Conservation (phyloP, 2,113 vertebrate species). For the Phrynosoma platyrhinos region DNA sequence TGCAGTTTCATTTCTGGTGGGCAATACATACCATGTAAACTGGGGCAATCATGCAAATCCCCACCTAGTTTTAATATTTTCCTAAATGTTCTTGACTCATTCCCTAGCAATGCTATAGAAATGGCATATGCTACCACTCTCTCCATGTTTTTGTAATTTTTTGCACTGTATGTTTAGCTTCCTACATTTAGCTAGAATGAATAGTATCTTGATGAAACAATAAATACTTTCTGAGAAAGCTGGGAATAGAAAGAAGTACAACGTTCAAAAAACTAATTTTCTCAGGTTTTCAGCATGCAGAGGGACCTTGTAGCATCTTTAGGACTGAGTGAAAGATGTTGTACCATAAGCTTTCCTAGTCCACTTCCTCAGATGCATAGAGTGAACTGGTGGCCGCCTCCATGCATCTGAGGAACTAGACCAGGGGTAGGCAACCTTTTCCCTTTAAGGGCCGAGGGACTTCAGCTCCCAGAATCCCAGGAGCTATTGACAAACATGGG, state of each 20-base stretch:
- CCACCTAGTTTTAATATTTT: background rate
- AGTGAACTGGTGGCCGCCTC: too few relatives aligned
- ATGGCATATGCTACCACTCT: background rate
- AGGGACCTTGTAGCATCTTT: too few relatives aligned
- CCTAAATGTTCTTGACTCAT: background rate
- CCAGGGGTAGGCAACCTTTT: too few relatives aligned
- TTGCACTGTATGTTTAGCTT: background rate
- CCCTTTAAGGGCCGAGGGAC: too few relatives aligned
- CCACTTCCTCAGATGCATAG: too few relatives aligned
- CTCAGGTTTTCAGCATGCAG: too few relatives aligned
- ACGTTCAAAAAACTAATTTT: too few relatives aligned
- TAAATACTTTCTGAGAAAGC: background rate
- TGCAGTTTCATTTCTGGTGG: background rate
- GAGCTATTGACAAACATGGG: too few relatives aligned
- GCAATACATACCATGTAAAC: constrained; percentile 12
- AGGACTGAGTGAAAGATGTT: too few relatives aligned
- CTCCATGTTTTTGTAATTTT: background rate
- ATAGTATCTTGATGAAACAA: background rate
- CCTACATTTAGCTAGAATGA: background rate
- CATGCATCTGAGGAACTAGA: too few relatives aligned
- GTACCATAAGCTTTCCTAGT: too few relatives aligned
- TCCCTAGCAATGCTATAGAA: constrained; percentile 2
- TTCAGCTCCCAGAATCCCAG: too few relatives aligned
- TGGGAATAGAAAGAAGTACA: background rate
- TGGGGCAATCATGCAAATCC: constrained; percentile 10